Evolutionary conservation across 2,797 vertebrate species (phyloP).

Genomic region (Sylvilagus floridanus): DNA sequence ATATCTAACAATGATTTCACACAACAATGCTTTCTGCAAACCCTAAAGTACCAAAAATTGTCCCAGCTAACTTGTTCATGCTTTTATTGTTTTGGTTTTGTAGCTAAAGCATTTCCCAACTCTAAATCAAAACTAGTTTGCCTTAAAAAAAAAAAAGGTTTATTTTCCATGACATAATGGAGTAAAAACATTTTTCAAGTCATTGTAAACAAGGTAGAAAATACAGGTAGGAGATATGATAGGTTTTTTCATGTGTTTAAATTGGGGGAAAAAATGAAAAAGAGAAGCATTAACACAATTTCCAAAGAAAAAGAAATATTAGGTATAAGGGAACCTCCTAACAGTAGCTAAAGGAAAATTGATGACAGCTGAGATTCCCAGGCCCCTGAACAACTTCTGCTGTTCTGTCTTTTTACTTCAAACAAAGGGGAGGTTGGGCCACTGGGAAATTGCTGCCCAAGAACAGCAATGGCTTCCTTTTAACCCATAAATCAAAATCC

Average conservation of each 20-base stretch:
- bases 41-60: neutral
- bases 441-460: constrained; percentile 44
- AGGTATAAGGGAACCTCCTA: constrained; percentile 21
- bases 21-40: neutral
- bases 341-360: constrained; percentile 71
- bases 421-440: constrained; percentile 50
- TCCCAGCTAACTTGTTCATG: neutral
- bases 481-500: constrained; percentile 63
- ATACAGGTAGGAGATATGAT: neutral
- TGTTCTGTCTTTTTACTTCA: constrained; percentile 62
- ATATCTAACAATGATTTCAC: neutral
- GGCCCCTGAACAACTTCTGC: constrained; percentile 45
- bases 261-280: neutral
- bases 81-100: neutral
- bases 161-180: neutral
- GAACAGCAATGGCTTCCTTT: constrained; percentile 24
- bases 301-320: constrained; percentile 45
- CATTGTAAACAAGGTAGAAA: constrained; percentile 23
- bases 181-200: neutral
- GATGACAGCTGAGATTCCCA: constrained; percentile 39
- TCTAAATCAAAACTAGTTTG: neutral
- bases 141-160: neutral
- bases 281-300: neutral
- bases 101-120: neutral
- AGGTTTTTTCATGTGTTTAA: neutral